Evolutionary conservation across 2,113 vertebrate genomes (phyloP).

Genomic region (Ictidomys tridecemlineatus): DNA sequence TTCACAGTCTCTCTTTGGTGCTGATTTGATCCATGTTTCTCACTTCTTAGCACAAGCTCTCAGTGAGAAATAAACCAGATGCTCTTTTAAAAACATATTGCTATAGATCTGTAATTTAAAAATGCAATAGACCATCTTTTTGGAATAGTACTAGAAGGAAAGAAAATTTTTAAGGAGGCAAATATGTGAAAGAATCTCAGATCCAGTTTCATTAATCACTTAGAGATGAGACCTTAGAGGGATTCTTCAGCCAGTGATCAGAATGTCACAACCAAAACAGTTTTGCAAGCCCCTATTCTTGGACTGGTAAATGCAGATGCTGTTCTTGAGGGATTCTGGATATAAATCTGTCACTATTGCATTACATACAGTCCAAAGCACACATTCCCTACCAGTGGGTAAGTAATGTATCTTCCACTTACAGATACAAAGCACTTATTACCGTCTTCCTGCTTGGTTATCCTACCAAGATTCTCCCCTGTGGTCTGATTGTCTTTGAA

Average conservation of each 20-base stretch:
- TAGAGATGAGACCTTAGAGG: not conserved
- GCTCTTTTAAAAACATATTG: conserved; percentile 71
- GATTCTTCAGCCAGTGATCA: not conserved
- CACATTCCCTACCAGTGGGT: not conserved
- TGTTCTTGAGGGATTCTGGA: not conserved
- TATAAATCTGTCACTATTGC: not conserved
- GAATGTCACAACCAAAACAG: not conserved
- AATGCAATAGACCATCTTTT: conserved; percentile 14
- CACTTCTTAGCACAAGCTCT: conserved; percentile 54
- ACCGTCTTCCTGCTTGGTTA: not conserved
- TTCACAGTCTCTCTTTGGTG: conserved; percentile 66
- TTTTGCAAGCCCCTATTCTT: not conserved
- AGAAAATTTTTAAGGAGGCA: conserved; percentile 17
- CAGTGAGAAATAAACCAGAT: conserved; percentile 72
- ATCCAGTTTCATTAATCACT: not conserved
- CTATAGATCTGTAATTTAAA: conserved; percentile 60
- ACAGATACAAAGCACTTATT: no score
- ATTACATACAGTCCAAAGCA: not conserved
- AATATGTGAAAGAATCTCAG: not conserved
- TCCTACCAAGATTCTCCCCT: not conserved
- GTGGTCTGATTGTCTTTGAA: not conserved
- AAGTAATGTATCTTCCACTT: no score
- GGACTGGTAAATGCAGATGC: not conserved
- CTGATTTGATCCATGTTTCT: conserved; percentile 63
- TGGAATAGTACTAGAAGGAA: not conserved